A percentile compares a stretch with the other conserved stretches of the same genome.
These are phyloP conservation scores for Crocodylus rhombifer DNA, from an alignment of 2,797 vertebrate genomes.

Conservation along the genomic window DNA sequence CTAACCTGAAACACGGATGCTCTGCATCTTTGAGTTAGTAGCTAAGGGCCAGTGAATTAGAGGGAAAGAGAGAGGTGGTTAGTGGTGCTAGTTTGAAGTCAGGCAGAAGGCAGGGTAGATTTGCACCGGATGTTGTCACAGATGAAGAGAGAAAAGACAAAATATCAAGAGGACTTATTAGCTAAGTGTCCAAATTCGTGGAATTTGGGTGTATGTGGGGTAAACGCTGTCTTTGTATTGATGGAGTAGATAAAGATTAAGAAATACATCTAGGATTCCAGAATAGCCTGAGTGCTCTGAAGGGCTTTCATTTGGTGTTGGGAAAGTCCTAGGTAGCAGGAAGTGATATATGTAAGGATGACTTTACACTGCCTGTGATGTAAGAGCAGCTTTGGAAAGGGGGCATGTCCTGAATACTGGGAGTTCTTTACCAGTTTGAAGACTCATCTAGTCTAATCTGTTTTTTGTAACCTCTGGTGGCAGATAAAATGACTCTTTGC, in stretches of 20 bases:
- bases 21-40: not conserved
- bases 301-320: not conserved
- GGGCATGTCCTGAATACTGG: not conserved
- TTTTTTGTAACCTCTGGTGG: not conserved
- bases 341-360: not conserved
- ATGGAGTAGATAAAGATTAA: no score
- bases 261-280: no score
- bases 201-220: no score
- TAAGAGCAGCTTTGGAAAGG: not conserved
- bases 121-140: not conserved
- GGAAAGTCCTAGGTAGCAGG: not conserved
- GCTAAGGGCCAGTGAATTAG: not conserved
- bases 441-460: not conserved
- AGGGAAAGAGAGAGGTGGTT: not conserved
- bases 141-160: not conserved
- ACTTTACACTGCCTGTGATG: not conserved
- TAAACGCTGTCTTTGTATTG: no score
- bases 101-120: not conserved
- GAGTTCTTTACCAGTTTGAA: not conserved
- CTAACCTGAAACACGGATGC: not conserved
- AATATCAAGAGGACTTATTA: not conserved
- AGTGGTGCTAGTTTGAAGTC: not conserved
- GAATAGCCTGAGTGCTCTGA: no score
- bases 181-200: no score
- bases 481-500: no score